Evolutionary conservation across 2,797 vertebrate genomes (phyloP).

Genomic region (Cirrhinus mrigala): DNA sequence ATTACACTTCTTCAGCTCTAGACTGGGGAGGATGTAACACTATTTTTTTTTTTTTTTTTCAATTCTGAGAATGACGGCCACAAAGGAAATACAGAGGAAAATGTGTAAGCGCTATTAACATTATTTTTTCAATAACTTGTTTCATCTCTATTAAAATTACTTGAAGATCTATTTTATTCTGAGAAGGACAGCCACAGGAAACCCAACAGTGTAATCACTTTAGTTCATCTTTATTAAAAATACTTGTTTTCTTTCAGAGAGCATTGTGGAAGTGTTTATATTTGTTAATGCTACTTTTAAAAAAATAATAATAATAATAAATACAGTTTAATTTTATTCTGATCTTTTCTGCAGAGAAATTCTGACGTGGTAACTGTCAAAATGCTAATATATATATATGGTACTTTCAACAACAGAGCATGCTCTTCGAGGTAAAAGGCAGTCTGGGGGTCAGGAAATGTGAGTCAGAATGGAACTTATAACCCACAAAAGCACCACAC

Average conservation of each 20-base stretch:
- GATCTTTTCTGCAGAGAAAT: neutral
- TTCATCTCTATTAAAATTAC: neutral
- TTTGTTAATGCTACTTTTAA: neutral
- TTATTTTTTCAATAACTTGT: neutral
- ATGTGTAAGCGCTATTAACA: neutral
- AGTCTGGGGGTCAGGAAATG: neutral
- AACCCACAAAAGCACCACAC: neutral
- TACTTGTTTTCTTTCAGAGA: neutral
- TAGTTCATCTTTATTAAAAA: neutral
- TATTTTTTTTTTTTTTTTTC: too few species aligned
- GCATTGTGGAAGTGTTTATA: neutral
- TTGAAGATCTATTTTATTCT: neutral
- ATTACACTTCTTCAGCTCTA: neutral
- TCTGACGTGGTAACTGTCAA: neutral
- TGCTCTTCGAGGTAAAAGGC: neutral
- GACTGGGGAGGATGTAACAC: neutral
- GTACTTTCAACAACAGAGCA: too few species aligned
- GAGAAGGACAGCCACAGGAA: neutral
- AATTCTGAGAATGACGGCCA: slow-evolving; percentile 1
- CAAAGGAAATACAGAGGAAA: neutral
- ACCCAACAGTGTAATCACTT: neutral
- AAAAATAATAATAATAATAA: too few species aligned
- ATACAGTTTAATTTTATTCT: neutral
- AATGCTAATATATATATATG: too few species aligned
- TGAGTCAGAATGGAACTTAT: neutral